Percentiles rank a stretch among this genome's conserved stretches.
Conservation (phyloP, 2,888 invertebrate species). For the Drosophila mimetica region DNA sequence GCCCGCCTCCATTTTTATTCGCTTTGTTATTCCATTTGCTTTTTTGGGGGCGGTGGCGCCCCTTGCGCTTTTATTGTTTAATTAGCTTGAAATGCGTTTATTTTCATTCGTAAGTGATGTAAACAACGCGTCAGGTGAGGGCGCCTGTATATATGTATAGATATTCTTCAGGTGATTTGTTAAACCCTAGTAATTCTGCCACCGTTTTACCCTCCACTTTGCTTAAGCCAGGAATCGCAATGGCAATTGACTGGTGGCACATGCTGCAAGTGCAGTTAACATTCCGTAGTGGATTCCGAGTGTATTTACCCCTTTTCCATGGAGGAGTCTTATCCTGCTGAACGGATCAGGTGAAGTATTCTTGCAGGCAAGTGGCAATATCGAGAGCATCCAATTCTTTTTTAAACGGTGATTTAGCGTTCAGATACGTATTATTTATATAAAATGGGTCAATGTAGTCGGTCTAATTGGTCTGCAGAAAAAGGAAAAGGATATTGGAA, state of each 20-base stretch:
- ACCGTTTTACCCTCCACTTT: constrained; percentile 9
- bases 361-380: neutral
- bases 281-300: constrained; percentile 39
- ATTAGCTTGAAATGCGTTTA: constrained; percentile 80
- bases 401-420: neutral
- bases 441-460: neutral
- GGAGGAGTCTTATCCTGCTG: neutral
- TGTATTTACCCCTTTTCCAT: constrained; percentile 11
- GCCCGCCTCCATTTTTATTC: constrained; percentile 59
- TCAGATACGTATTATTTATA: neutral
- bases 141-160: constrained; percentile 12
- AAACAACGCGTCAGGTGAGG: constrained; percentile 64
- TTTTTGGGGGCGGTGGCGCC: constrained; percentile 15
- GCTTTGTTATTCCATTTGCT: constrained; percentile 50
- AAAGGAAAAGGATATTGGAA: neutral
- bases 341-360: constrained; percentile 7
- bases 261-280: constrained; percentile 26
- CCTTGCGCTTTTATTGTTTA: constrained; percentile 72
- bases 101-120: constrained; percentile 75
- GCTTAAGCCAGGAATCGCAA: constrained; percentile 24
- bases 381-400: neutral
- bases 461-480: neutral
- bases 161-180: constrained; percentile 64
- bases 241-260: constrained; percentile 21
- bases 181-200: constrained; percentile 51